Evolutionary conservation across 2,113 vertebrate species (phyloP), one percentile per base, ranked within the genome.

Genomic region (Dinomys branickii): DNA sequence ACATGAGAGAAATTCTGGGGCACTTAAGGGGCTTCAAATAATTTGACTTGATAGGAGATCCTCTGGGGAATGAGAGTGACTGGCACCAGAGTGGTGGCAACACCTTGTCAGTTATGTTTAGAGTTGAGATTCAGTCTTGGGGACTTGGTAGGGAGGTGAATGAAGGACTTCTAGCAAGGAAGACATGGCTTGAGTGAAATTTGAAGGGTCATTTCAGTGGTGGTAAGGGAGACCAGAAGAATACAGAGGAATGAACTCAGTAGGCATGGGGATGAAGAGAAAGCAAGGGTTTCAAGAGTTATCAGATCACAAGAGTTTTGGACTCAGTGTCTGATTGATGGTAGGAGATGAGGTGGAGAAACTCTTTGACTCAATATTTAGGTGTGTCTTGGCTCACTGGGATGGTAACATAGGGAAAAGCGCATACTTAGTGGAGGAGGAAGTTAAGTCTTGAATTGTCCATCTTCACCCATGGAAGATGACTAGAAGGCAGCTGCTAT

Each of bases 201-300:
- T 59, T 87, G 56, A 90, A 92, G 85, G n/a, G n/a, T 78, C 44
- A 61, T 58, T 94, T 95, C 78, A 87, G 16, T n/a, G 88, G 13
- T 88, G 33, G 81, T 84, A 82, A 94, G 47, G 63, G 59, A 92
- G 82, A 90, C 58, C 52, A 83, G 85, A 96, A 81, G 63, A 90
- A 35, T 47, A 75, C 28, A 52, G 47, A 96, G 20, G 82, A 67
- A 44, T 75, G 52, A 81, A 82, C 63, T 87, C 26, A 50, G 35
- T 47, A 47, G n/a, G 47, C 41, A 10, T 85, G n/a, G 54, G n/a
- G 63, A 77, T 81, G 44, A 82, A 96, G 71, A 94, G 26, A 65
- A 88, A 67, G 75, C 81, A 54, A 81, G 67, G 30, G 73, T 63
- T 93, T 94, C 12, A 71, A 81, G 59, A 52, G 58, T 35, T 38